These are phyloP conservation scores for Nasonia giraulti DNA, from an alignment of 1,140 invertebrate genomes.

Conservation along the genomic window DNA sequence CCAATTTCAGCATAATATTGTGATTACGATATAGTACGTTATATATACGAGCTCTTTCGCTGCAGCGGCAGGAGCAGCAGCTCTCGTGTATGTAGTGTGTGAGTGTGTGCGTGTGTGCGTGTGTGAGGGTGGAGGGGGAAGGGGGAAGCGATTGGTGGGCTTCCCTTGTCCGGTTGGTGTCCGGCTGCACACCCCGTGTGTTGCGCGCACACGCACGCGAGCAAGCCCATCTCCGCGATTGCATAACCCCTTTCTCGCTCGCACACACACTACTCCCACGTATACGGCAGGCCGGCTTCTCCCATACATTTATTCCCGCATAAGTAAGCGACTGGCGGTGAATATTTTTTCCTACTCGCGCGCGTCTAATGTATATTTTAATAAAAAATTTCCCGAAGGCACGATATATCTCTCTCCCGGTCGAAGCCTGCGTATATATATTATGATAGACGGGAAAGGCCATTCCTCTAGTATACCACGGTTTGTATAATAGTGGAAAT, in stretches of 20 bases:
- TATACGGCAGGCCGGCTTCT: constrained; percentile 61
- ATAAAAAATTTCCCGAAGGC: constrained; percentile 59
- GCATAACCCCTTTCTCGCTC: constrained; percentile 45
- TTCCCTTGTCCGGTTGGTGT: constrained; percentile 18
- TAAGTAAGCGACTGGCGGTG: constrained; percentile 63
- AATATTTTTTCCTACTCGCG: constrained; percentile 61
- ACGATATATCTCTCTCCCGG: constrained; percentile 51
- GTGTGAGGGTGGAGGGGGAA: too few species aligned
- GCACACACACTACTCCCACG: constrained; percentile 52
- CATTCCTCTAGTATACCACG: too few species aligned
- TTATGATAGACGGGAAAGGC: too few species aligned
- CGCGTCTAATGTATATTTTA: constrained; percentile 64
- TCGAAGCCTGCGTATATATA: background rate
- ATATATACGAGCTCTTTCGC: background rate
- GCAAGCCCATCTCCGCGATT: constrained; percentile 36
- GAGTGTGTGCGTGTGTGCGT: too few species aligned
- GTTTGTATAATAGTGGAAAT: background rate
- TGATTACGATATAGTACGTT: constrained; percentile 68
- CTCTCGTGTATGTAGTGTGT: background rate
- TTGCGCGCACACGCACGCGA: background rate
- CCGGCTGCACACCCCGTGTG: background rate
- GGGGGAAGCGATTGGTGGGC: background rate
- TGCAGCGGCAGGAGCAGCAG: background rate
- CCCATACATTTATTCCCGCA: constrained; percentile 70
- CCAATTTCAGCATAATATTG: constrained; percentile 73